Base-by-base conservation (phyloP, 1,140 invertebrate species). In the Zaprionus gabonicus region DNA sequence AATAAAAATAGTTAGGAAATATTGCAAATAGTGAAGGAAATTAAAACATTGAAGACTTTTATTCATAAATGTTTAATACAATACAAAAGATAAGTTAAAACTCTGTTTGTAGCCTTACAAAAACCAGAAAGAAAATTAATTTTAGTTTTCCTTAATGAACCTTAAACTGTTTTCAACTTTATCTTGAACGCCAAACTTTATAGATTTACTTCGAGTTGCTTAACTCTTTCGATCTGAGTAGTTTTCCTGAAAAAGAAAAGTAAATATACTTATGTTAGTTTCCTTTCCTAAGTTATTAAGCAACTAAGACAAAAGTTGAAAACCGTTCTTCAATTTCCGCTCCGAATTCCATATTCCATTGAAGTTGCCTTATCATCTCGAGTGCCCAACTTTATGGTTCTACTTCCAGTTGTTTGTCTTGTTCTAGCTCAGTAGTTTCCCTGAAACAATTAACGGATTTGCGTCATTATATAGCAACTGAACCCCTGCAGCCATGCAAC, bases 391-490 rank as follows among this genome's bases (percentile, higher is more conserved):
- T 46, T 46, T 46, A 46, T 44, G 7, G 5, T 23, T 12, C 3
- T 23, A 49, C 4, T 12, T 20, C 12, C 0, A 51, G n/a, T 46
- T 51, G 46, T 23, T 46, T 51, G 4, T 51, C 3, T 13, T 23
- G 46, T 7, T 51, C 46, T 0, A 51, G 13, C 10, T 4, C 10
- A 51, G 7, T 46, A 25, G 5, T 51, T 51, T 51, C 3, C 10
- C 4, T 51, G 46, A 25, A 17, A 13, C n/a, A 56, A 56, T 28
- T 56, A 56, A 27, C 15, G 13, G 53, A n/a, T 56, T 56, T 56
- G 23, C 27, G 53, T 56, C 56, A 41, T 44, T 1, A 41, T 13
- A 9, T 20, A 36, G 13, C 5, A 36, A 55, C 28, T 7, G 31
- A 31, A 34, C 41, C 15, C 20, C 62, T 36, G 13, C 34, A 55